phyloP scores from a whole-genome alignment of 1,140 invertebrate species.

The Halesus radiatus region DNA sequence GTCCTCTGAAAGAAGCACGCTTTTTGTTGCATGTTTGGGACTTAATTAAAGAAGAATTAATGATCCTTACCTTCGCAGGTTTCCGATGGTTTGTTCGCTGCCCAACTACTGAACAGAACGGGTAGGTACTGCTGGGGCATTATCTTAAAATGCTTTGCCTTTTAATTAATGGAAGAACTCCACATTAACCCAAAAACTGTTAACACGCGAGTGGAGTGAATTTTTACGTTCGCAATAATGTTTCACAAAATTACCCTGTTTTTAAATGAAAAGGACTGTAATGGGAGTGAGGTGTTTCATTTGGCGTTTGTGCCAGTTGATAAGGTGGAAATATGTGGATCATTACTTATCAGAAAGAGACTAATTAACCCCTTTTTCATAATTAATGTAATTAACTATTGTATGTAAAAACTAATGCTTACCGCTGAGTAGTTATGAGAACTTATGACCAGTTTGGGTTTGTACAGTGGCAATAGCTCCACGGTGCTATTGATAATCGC shows the following conservation, averaged over 20 bases:
- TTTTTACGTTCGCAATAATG: conserved; percentile 26
- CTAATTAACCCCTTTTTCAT: no score
- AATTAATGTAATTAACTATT: no score
- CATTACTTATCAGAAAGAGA: no score
- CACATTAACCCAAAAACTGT: conserved; percentile 32
- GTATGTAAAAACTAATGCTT: no score
- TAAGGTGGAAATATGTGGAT: neutral
- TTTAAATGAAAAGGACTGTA: conserved; percentile 12
- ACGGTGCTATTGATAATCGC: no score
- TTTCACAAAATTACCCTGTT: conserved; percentile 1
- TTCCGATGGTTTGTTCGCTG: conserved; percentile 4
- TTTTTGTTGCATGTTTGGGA: conserved; percentile 38
- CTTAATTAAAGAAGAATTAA: conserved; percentile 39
- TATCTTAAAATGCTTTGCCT: conserved; percentile 24
- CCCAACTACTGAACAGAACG: no score
- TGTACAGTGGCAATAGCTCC: no score
- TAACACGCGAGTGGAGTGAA: conserved; percentile 32
- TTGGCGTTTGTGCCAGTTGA: neutral
- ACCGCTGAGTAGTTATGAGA: no score
- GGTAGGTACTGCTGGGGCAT: neutral
- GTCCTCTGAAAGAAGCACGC: neutral
- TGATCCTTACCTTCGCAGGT: conserved; percentile 6
- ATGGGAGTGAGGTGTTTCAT: neutral
- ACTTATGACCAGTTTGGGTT: no score
- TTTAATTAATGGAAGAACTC: conserved; percentile 26